These are phyloP conservation scores for Diarsia mendica DNA, from an alignment of 2,888 invertebrate genomes.

Conservation along the genomic window DNA sequence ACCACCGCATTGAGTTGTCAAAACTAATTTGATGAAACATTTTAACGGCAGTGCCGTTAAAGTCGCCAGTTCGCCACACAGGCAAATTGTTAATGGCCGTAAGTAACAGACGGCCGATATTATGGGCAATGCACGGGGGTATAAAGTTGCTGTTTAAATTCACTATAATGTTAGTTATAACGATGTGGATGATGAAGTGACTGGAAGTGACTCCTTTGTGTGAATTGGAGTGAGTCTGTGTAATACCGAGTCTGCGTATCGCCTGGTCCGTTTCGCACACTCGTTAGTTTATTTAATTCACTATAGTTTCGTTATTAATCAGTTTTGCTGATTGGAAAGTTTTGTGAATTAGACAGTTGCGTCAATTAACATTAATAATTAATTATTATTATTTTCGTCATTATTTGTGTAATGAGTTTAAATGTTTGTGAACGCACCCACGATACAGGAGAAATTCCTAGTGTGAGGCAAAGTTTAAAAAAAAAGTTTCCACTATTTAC, in stretches of 20 bases:
- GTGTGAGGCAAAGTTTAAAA: too few relatives aligned
- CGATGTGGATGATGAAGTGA: background rate
- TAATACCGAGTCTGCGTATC: background rate
- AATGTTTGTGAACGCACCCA: too few relatives aligned
- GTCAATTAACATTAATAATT: too few relatives aligned
- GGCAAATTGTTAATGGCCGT: conserved; percentile 52
- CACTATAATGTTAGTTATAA: conserved; percentile 49
- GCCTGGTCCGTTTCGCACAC: background rate
- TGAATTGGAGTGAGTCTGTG: background rate
- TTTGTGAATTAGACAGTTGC: too few relatives aligned
- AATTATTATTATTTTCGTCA: too few relatives aligned
- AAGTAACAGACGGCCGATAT: conserved; percentile 48
- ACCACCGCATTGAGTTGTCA: conserved; percentile 50
- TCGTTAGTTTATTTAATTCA: background rate
- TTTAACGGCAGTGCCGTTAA: conserved; percentile 62
- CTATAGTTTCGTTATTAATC: background rate
- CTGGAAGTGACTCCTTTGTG: conserved; percentile 36
- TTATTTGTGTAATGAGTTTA: too few relatives aligned
- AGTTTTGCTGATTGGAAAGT: too few relatives aligned
- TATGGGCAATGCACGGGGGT: conserved; percentile 46
- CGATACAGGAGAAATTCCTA: too few relatives aligned
- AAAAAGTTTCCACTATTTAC: too few relatives aligned
- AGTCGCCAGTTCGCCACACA: conserved; percentile 41
- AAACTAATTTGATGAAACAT: conserved; percentile 58
- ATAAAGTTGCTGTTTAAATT: conserved; percentile 61